These are phyloP conservation scores for Falco berigora DNA, from an alignment of 2,797 vertebrate species.

Conservation along the genomic window DNA sequence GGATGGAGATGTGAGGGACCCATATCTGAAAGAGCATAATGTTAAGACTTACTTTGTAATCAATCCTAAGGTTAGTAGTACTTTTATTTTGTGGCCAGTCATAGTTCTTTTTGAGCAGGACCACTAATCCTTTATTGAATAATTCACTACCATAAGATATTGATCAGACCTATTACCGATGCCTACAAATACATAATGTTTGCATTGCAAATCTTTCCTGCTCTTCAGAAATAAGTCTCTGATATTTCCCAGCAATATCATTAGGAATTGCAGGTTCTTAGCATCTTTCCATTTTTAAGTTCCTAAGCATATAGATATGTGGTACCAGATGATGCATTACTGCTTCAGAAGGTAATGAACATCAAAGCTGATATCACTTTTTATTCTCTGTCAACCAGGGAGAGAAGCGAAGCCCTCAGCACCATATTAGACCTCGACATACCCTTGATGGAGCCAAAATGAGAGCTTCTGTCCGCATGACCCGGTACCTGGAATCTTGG, in stretches of 20 bases:
- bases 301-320: neutral
- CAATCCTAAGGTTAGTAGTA: constrained; percentile 90
- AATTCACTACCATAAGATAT: neutral
- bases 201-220: neutral
- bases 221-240: constrained; percentile 38
- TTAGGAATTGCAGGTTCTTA: neutral
- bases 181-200: neutral
- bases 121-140: neutral
- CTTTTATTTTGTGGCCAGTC: neutral
- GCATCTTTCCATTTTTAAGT: neutral
- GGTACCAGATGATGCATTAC: neutral
- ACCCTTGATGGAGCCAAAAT: constrained; percentile 87
- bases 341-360: neutral
- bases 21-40: constrained; percentile 91
- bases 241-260: constrained; percentile 8
- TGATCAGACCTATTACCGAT: neutral
- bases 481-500: constrained; percentile 93
- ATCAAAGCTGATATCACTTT: neutral
- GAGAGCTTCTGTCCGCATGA: constrained; percentile 94
- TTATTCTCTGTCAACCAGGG: constrained; percentile 72
- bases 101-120: neutral
- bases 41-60: constrained; percentile 94
- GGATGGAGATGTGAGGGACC: constrained; percentile 88
- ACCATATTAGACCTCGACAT: constrained; percentile 83
- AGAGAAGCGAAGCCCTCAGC: constrained; percentile 85